A percentile compares a stretch with the other conserved stretches of the same genome.
Conservation (phyloP, 1,140 invertebrate species). For the Carcinoscorpius rotundicauda region DNA sequence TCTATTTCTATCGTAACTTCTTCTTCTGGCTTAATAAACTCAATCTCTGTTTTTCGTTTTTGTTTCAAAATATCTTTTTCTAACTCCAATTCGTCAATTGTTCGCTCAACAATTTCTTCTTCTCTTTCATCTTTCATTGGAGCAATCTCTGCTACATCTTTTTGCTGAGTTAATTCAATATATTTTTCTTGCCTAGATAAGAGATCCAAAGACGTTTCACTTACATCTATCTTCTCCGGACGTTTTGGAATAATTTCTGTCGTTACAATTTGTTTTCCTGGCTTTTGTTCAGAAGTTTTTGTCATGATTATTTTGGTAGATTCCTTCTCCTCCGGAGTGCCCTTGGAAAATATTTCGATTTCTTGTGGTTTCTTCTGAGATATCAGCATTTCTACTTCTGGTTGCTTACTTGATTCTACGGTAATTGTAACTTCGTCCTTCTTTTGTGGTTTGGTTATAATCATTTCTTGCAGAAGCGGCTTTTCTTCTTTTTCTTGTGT, state of each 20-base stretch:
- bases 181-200: too few species aligned
- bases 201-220: too few species aligned
- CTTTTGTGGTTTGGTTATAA: not conserved
- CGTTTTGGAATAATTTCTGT: not conserved
- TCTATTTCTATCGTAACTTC: too few species aligned
- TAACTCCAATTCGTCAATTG: too few species aligned
- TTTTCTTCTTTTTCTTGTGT: slow-evolving; percentile 4
- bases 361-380: not conserved
- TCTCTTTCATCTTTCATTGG: not conserved
- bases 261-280: not conserved
- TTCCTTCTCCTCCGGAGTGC: not conserved
- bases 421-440: slow-evolving; percentile 1
- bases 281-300: not conserved
- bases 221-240: not conserved
- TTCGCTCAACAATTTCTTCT: slow-evolving; percentile 9
- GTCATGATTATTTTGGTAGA: not conserved
- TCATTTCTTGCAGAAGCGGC: too few species aligned
- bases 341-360: not conserved
- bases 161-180: too few species aligned
- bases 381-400: not conserved
- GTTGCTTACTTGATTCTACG: not conserved
- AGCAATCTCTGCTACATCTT: not conserved
- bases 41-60: too few species aligned
- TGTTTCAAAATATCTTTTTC: too few species aligned
- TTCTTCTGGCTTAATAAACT: too few species aligned